Base-by-base conservation (phyloP, 2,113 vertebrate species). In the Otolemur garnettii region DNA sequence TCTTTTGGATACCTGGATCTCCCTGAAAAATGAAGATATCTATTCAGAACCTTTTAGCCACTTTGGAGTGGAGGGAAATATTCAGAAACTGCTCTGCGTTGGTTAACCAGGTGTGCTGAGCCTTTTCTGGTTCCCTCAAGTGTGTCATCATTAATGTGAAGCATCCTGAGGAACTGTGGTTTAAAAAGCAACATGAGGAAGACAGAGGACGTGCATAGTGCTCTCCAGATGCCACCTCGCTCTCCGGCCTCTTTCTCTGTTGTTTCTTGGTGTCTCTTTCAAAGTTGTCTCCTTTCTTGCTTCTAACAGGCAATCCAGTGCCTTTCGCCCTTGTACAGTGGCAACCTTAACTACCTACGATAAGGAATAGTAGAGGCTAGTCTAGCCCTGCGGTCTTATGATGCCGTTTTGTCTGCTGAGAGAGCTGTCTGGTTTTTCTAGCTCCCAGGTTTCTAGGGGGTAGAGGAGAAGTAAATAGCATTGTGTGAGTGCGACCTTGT, bases 21-120 rank as follows among this genome's bases (percentile, higher is more conserved):
- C 42, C 57, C n/a, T 93, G 50, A 60, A 92, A 92, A 75, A 94
- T 35, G 30, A 93, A 79, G 84, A 50, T 80, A 30, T 35, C 17
- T 35, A 55, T 77, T 33, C 12, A 82, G 30, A 92, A 35, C 79
- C 42, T 81, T 81, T 87, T 18, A 75, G 42, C 24, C 80, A 0
- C 30, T 83, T 57, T 0, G 0, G 7, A 28, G 15, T 3, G 10
- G 4, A 11, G 9, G 4, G 3, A 14, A 35, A 35, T 45, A 42
- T 30, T 90, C 66, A 74, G 6, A 74, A 89, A 64, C 5, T 50
- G 9, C n/a, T 21, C 72, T 89, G 72, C 59, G 13, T 82, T 81
- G 26, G 18, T 74, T 22, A 50, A 28, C 60, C 42, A 19, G 45
- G 10, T 78, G 33, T 79, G 9, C 21, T 45, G 18, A 55, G 45